These are phyloP conservation scores for Pteromalus puparum DNA, from an alignment of 1,140 invertebrate species.

Conservation along the genomic window DNA sequence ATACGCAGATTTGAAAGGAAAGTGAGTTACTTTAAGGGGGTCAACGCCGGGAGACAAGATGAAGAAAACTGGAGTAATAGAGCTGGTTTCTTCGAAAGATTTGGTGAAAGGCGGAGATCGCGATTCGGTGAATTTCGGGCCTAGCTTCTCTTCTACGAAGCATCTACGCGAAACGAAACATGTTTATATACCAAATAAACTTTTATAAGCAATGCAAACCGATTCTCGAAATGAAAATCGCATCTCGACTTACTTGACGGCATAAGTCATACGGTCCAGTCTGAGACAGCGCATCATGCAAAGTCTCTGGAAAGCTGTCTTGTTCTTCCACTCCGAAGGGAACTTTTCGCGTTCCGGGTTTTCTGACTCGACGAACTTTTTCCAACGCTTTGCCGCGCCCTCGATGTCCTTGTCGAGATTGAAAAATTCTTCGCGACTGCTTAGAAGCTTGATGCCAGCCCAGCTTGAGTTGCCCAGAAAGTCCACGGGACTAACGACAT, in stretches of 20 bases:
- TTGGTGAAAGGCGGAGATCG: conserved; percentile 87
- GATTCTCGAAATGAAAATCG: conserved; percentile 55
- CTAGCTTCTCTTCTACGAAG: conserved; percentile 92
- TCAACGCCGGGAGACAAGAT: conserved; percentile 96
- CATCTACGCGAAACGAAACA: conserved; percentile 68
- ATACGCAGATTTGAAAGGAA: not conserved
- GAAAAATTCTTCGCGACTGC: conserved; percentile 87
- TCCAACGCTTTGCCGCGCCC: conserved; percentile 92
- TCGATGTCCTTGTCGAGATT: conserved; percentile 95
- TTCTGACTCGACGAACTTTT: conserved; percentile 93
- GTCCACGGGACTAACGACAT: conserved; percentile 85
- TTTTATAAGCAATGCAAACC: conserved; percentile 63
- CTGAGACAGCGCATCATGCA: conserved; percentile 94
- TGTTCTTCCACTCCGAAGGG: conserved; percentile 98
- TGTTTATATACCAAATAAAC: not conserved
- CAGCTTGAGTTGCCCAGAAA: conserved; percentile 90
- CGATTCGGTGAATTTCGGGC: conserved; percentile 88
- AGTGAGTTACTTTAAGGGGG: conserved; percentile 83
- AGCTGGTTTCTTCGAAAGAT: conserved; percentile 90
- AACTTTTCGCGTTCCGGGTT: conserved; percentile 95
- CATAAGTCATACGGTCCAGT: conserved; percentile 93
- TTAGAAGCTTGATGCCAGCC: conserved; percentile 91
- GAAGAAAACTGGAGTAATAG: conserved; percentile 93
- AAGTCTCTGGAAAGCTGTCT: conserved; percentile 89
- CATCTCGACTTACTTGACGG: conserved; percentile 66